Conservation (phyloP, 2,797 vertebrate genomes). For the Cuculus canorus region DNA sequence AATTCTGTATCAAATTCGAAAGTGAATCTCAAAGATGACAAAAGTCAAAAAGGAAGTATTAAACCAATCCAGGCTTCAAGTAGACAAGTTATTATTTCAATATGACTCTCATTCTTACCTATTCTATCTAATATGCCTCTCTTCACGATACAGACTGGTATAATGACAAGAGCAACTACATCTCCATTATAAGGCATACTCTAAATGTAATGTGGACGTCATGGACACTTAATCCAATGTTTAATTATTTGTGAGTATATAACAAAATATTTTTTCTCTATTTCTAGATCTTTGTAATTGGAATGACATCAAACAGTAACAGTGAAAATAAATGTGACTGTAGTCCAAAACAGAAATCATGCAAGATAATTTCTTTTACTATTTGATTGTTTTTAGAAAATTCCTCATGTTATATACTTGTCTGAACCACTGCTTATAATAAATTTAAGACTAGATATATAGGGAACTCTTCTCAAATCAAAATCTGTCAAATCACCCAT, state of each 20-base stretch:
- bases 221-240: slow-evolving; percentile 8
- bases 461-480: not conserved
- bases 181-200: not conserved
- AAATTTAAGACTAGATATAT: not conserved
- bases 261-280: slow-evolving; percentile 3
- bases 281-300: slow-evolving; percentile 39
- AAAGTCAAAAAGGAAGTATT: slow-evolving; percentile 1
- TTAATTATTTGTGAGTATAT: slow-evolving; percentile 27
- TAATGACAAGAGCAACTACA: not conserved
- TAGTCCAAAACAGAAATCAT: not conserved
- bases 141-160: not conserved
- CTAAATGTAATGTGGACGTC: not conserved
- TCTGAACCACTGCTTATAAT: not conserved
- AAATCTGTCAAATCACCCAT: not conserved
- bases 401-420: not conserved
- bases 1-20: not conserved
- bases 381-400: not conserved
- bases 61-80: not conserved
- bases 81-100: slow-evolving; percentile 33
- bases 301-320: slow-evolving; percentile 14
- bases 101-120: not conserved
- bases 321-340: not conserved
- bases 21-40: not conserved
- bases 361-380: not conserved
- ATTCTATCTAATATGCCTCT: slow-evolving; percentile 1